Percentiles rank a stretch among this genome's conserved stretches.
These are phyloP conservation scores for Kryptopterus vitreolus DNA, from an alignment of 2,797 vertebrate genomes.

Conservation along the genomic window DNA sequence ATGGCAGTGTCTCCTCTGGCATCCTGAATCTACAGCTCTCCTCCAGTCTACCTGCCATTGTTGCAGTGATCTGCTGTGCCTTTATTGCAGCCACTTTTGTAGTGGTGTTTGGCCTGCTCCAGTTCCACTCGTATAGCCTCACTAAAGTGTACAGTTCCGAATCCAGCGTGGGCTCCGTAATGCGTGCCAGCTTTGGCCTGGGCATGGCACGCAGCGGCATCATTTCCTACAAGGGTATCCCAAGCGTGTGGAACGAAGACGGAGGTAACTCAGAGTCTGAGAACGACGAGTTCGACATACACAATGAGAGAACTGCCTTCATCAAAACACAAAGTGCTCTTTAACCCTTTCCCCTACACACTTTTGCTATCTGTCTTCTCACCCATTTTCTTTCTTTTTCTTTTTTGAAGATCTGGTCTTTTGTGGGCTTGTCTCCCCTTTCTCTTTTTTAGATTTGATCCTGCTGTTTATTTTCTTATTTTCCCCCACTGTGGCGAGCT, in stretches of 20 bases:
- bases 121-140: conserved; percentile 79
- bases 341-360: conserved; percentile 75
- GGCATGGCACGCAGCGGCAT: conserved; percentile 68
- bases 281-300: conserved; percentile 84
- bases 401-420: conserved; percentile 34
- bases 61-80: conserved; percentile 88
- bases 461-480: conserved; percentile 26
- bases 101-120: conserved; percentile 86
- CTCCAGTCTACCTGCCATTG: conserved; percentile 75
- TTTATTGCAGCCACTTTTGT: conserved; percentile 85
- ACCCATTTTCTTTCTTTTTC: conserved; percentile 22
- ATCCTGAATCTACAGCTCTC: conserved; percentile 45
- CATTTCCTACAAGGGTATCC: conserved; percentile 92
- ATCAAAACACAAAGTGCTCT: conserved; percentile 99
- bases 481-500: conserved; percentile 23
- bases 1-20: conserved; percentile 23
- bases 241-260: conserved; percentile 89
- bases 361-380: conserved; percentile 31
- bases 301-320: conserved; percentile 96
- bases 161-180: conserved; percentile 52
- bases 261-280: conserved; percentile 84
- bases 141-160: conserved; percentile 75
- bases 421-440: conserved; percentile 29
- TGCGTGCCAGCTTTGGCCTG: conserved; percentile 56
- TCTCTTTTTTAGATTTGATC: conserved; percentile 22